Conservation (phyloP, 2,113 vertebrate genomes). For the Gorsachius goisagi region DNA sequence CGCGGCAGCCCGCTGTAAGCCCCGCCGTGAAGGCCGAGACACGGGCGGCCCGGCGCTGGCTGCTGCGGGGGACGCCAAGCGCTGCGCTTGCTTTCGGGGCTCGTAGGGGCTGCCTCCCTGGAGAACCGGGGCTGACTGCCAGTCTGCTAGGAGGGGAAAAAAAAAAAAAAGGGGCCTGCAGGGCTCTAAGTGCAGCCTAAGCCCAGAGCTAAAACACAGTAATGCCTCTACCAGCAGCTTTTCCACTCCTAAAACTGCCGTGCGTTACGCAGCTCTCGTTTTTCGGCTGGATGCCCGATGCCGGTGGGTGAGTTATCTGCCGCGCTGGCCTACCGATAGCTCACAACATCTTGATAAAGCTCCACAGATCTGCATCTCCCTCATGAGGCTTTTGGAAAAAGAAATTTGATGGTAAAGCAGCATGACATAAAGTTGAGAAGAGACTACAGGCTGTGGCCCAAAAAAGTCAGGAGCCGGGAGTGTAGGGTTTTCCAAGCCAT, state of each 20-base stretch:
- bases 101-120: too few relatives aligned
- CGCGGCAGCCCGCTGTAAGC: neutral
- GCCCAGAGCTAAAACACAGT: neutral
- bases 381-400: neutral
- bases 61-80: fast-evolving
- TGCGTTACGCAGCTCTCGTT: fast-evolving
- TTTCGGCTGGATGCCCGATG: fast-evolving
- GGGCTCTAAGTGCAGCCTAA: neutral
- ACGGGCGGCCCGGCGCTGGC: fast-evolving
- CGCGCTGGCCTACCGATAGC: fast-evolving
- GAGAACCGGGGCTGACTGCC: neutral
- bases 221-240: neutral
- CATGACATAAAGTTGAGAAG: neutral
- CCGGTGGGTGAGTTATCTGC: fast-evolving
- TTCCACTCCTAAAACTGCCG: neutral
- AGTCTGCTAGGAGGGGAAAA: fast-evolving
- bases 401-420: neutral
- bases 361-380: neutral
- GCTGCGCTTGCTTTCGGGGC: neutral
- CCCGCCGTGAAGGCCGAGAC: fast-evolving
- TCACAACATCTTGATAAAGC: fast-evolving
- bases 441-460: too few relatives aligned
- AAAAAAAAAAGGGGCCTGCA: neutral
- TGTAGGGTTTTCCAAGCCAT: fast-evolving
- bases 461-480: neutral